Evolutionary conservation across 2,113 vertebrate species (phyloP).

Genomic region (Xiphias gladius): DNA sequence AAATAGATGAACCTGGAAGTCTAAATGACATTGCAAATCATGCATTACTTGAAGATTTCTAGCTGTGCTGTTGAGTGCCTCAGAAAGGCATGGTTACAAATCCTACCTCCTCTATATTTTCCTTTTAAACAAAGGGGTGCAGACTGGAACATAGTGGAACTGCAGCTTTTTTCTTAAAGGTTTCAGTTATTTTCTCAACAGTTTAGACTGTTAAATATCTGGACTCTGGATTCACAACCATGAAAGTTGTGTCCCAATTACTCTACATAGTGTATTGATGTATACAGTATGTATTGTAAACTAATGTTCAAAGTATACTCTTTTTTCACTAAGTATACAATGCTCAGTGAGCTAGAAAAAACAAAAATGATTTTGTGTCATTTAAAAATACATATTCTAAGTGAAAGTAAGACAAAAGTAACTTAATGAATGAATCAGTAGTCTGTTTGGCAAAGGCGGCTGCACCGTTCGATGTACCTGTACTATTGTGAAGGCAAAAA

Average conservation of each 20-base stretch:
- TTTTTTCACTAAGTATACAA: not conserved
- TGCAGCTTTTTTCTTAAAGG: not conserved
- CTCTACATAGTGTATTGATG: not conserved
- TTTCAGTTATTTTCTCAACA: constrained; percentile 1
- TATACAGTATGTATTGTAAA: not conserved
- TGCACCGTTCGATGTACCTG: not conserved
- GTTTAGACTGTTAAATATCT: not conserved
- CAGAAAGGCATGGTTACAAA: constrained; percentile 12
- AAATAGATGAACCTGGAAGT: constrained; percentile 24
- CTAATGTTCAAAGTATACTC: not conserved
- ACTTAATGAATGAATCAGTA: not conserved
- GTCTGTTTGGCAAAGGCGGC: not conserved
- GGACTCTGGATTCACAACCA: not conserved
- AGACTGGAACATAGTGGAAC: not conserved
- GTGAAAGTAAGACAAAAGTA: not conserved
- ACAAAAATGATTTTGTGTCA: no score
- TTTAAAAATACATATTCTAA: no score
- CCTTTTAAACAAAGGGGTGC: not conserved
- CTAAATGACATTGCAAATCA: constrained; percentile 9
- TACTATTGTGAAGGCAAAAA: not conserved
- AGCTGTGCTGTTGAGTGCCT: constrained; percentile 5
- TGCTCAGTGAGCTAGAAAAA: no score
- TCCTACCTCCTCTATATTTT: not conserved
- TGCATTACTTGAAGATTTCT: not conserved
- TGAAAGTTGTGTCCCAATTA: not conserved